These are phyloP conservation scores for Lucilia cuprina DNA, from an alignment of 1,140 invertebrate genomes.

Conservation along the genomic window DNA sequence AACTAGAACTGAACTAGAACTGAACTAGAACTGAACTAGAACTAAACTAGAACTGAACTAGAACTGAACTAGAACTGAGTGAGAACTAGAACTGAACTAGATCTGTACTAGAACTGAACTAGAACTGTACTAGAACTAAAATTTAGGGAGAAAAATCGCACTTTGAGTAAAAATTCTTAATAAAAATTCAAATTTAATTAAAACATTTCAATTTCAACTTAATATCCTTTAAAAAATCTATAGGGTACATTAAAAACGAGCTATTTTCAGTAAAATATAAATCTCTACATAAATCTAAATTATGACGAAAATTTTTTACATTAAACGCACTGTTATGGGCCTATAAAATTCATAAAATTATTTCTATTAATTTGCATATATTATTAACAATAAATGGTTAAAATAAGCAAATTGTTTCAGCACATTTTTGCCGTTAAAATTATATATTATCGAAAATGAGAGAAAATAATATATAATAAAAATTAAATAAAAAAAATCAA, in stretches of 20 bases:
- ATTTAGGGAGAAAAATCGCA: too few relatives aligned
- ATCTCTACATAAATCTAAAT: neutral
- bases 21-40: too few relatives aligned
- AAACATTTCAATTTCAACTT: neutral
- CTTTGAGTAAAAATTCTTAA: too few relatives aligned
- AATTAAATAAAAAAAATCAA: neutral
- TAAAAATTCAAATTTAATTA: neutral
- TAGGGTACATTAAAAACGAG: neutral
- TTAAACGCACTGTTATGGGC: neutral
- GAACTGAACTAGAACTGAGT: too few relatives aligned
- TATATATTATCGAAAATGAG: neutral
- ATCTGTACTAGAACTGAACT: too few relatives aligned
- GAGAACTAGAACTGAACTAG: too few relatives aligned
- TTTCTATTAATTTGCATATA: conserved; percentile 5
- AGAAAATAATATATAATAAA: neutral
- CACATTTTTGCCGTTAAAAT: neutral
- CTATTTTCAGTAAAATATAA: neutral
- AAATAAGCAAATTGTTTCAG: neutral
- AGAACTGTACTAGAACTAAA: too few relatives aligned
- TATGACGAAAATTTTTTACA: neutral
- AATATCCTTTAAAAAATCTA: neutral
- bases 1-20: too few relatives aligned
- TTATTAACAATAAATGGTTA: neutral
- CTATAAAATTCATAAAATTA: neutral
- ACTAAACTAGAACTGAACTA: too few relatives aligned